A percentile compares a stretch with the other conserved stretches of the same genome.
Evolutionary conservation across 2,888 invertebrate species (phyloP).

Genomic region (Baronia brevicornis): DNA sequence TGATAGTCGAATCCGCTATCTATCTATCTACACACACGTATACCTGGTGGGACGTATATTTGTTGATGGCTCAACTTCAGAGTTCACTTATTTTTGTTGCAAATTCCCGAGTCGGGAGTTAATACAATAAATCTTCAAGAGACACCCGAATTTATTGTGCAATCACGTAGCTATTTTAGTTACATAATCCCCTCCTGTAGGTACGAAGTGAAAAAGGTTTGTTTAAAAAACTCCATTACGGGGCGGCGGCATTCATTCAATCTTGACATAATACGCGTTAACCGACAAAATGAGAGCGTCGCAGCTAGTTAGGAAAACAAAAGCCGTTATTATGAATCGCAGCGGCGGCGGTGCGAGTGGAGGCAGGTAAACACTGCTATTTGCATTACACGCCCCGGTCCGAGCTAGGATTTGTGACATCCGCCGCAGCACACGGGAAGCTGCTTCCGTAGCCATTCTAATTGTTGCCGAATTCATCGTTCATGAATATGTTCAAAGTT

Average conservation of each 20-base stretch:
- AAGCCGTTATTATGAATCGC: slow-evolving; percentile 62
- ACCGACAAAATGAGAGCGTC: slow-evolving; percentile 64
- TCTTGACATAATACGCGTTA: slow-evolving; percentile 64
- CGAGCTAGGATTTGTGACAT: slow-evolving; percentile 64
- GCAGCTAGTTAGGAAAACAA: slow-evolving; percentile 68
- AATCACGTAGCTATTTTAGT: slow-evolving; percentile 51
- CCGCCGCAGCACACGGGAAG: slow-evolving; percentile 48
- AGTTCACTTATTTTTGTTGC: slow-evolving; percentile 26
- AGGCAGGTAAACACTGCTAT: slow-evolving; percentile 60
- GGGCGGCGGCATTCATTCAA: slow-evolving; percentile 57
- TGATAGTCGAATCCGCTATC: too few species aligned
- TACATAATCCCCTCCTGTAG: slow-evolving; percentile 54
- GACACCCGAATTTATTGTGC: slow-evolving; percentile 40
- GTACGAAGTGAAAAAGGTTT: slow-evolving; percentile 49
- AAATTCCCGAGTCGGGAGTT: slow-evolving; percentile 34
- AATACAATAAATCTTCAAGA: slow-evolving; percentile 44
- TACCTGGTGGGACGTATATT: too few species aligned
- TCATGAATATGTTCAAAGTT: too few species aligned
- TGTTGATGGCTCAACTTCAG: slow-evolving; percentile 5
- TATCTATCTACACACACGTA: too few species aligned
- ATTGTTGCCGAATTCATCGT: too few species aligned
- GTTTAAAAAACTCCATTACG: slow-evolving; percentile 64
- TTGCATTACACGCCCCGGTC: slow-evolving; percentile 55
- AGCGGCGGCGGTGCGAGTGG: slow-evolving; percentile 27
- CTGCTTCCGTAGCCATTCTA: too few species aligned